These are phyloP conservation scores for Muntiacus muntjak DNA, from an alignment of 2,113 vertebrate genomes.

Conservation along the genomic window DNA sequence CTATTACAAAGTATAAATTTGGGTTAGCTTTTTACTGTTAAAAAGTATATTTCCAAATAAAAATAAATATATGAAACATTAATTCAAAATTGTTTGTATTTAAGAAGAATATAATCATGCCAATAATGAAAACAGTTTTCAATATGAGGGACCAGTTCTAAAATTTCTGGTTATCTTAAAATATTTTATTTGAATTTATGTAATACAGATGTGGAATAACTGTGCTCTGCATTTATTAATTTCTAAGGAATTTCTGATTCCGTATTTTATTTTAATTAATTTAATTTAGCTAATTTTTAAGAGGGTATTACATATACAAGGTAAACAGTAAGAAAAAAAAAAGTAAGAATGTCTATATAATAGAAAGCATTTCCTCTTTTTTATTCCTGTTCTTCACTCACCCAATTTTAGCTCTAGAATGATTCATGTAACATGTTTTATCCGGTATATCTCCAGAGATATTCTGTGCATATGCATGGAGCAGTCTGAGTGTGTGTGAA, in stretches of 20 bases:
- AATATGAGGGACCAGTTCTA: background rate
- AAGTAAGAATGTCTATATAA: background rate
- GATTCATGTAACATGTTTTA: background rate
- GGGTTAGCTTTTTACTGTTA: background rate
- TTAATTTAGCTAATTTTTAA: background rate
- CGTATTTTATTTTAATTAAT: background rate
- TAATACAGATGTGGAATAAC: background rate
- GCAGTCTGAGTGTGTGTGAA: background rate
- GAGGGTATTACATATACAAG: background rate
- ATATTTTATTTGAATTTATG: background rate
- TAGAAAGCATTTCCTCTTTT: background rate
- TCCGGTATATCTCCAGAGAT: background rate
- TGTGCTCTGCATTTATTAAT: background rate
- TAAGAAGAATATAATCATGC: background rate
- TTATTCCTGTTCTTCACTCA: background rate
- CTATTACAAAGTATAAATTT: background rate
- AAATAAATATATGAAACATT: background rate
- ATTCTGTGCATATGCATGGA: background rate
- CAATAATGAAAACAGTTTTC: background rate
- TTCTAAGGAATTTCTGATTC: background rate
- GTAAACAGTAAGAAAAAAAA: background rate
- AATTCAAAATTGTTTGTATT: conserved; percentile 6
- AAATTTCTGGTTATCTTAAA: background rate
- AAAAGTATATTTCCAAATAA: background rate
- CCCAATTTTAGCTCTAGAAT: background rate